Base-by-base conservation (phyloP, 2,113 vertebrate genomes). In the Nycticorax nycticorax region DNA sequence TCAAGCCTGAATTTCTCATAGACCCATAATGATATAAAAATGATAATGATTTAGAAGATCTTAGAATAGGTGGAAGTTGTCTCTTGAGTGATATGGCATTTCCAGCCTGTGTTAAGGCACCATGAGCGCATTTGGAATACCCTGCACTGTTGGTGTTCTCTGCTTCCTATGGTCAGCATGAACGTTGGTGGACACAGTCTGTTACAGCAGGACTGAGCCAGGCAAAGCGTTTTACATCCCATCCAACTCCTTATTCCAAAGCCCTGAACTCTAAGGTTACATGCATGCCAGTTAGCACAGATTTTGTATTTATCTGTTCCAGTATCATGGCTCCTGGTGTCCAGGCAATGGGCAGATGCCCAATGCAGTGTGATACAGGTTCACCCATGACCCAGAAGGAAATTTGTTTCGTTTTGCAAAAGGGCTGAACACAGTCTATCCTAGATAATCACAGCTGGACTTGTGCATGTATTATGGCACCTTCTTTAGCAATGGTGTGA, bases 331-430 rank as follows among this genome's bases (percentile, higher is more conserved):
- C 57, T 84, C 27, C 23, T 35, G 48, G 41, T 86, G 53, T 56
- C 39, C 63, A 56, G 53, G 53, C 53, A 56, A 52, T 30, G 23
- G 73, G 41, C 56, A 77, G 77, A 39, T 43, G n/a, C 13, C 32
- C 67, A 75, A 10, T 0, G 1, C 53, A 76, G 41, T 10, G 33
- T 20, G 80, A 39, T n/a, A n/a, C 14, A 75, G 72, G n/a, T n/a
- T 91, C 57, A 66, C 24, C 24, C 2, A 1, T 43, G 62, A 83
- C 53, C 41, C 55, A 89, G 55, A 56, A 80, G 45, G 26, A 85
- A 85, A 93, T 33, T 50, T 18, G 33, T 92, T 92, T 35, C n/a
- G 85, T 76, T 81, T 50, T 77, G 32, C 63, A 66, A 75, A 74
- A 56, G 45, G 13, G 14, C 21, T 86, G 59, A 66, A 45, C 27